A percentile compares a stretch with the other conserved stretches of the same genome.
Evolutionary conservation across 1,140 invertebrate genomes (phyloP).

Genomic region (Phocides pigmalion): DNA sequence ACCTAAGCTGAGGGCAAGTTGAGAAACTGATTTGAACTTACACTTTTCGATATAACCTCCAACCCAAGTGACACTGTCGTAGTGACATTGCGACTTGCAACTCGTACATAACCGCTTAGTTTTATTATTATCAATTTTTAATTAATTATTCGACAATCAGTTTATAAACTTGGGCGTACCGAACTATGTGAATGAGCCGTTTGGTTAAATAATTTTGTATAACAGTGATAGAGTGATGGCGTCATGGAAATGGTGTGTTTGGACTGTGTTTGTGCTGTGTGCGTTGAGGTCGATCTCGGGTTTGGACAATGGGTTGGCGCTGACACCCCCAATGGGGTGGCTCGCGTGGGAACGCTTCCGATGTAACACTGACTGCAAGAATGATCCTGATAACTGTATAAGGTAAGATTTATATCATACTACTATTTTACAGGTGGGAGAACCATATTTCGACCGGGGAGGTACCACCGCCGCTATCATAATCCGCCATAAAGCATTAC

Average conservation of each 20-base stretch:
- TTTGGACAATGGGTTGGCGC: constrained; percentile 92
- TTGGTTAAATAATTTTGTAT: constrained; percentile 42
- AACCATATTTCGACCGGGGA: no score
- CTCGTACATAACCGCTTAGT: no score
- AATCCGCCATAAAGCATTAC: no score
- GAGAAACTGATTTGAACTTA: constrained; percentile 2
- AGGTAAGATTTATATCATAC: constrained; percentile 85
- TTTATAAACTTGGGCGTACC: constrained; percentile 10
- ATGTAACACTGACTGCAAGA: constrained; percentile 96
- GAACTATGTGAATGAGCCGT: constrained; percentile 64
- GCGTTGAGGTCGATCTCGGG: constrained; percentile 66
- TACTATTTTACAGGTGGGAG: no score
- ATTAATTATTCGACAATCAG: constrained; percentile 1
- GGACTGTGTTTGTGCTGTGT: constrained; percentile 64
- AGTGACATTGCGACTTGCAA: constrained; percentile 25
- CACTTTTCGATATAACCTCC: constrained; percentile 32
- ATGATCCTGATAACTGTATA: constrained; percentile 96
- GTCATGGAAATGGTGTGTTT: constrained; percentile 59
- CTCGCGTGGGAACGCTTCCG: constrained; percentile 96
- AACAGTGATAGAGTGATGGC: constrained; percentile 54
- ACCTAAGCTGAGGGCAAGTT: constrained; percentile 35
- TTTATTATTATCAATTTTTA: neutral
- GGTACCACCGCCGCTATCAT: no score
- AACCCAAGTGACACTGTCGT: constrained; percentile 36
- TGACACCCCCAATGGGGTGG: constrained; percentile 95